A percentile compares a stretch with the other conserved stretches of the same genome.
These are phyloP conservation scores for Lepidurus couesii DNA, from an alignment of 1,140 invertebrate genomes.

Conservation along the genomic window DNA sequence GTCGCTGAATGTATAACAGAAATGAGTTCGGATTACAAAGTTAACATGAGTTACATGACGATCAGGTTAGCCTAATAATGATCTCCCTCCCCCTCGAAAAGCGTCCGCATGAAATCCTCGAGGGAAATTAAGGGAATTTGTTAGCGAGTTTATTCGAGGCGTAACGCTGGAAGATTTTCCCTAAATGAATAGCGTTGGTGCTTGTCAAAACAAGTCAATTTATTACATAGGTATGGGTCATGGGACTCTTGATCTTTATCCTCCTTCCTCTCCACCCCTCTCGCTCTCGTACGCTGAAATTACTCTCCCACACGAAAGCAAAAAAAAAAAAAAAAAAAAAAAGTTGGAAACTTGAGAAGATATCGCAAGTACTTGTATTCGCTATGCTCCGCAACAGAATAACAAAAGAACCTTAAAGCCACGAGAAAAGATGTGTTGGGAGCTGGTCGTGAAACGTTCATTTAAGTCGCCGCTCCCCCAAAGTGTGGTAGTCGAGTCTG, in stretches of 20 bases:
- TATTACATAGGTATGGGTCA: slow-evolving; percentile 2
- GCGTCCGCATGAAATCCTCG: not conserved
- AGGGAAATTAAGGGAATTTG: not conserved
- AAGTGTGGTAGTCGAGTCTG: not conserved
- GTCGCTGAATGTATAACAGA: no score
- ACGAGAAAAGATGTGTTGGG: slow-evolving; percentile 12
- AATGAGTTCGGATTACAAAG: no score
- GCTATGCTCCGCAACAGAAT: not conserved
- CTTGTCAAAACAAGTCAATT: slow-evolving; percentile 8
- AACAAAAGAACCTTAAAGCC: not conserved
- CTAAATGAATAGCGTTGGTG: slow-evolving; percentile 9
- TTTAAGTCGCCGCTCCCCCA: not conserved
- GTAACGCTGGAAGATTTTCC: not conserved
- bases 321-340: not conserved
- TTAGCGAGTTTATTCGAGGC: not conserved
- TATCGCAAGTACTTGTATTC: not conserved
- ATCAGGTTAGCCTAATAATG: no score
- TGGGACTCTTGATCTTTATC: not conserved
- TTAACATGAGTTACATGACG: no score
- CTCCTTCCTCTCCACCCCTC: not conserved
- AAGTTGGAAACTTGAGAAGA: not conserved
- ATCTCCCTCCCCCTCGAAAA: no score
- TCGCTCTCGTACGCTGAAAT: not conserved
- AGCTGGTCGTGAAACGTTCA: slow-evolving; percentile 3
- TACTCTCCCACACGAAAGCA: not conserved